These are phyloP conservation scores for Lamprotornis superbus DNA, from an alignment of 2,113 vertebrate genomes.

Conservation along the genomic window DNA sequence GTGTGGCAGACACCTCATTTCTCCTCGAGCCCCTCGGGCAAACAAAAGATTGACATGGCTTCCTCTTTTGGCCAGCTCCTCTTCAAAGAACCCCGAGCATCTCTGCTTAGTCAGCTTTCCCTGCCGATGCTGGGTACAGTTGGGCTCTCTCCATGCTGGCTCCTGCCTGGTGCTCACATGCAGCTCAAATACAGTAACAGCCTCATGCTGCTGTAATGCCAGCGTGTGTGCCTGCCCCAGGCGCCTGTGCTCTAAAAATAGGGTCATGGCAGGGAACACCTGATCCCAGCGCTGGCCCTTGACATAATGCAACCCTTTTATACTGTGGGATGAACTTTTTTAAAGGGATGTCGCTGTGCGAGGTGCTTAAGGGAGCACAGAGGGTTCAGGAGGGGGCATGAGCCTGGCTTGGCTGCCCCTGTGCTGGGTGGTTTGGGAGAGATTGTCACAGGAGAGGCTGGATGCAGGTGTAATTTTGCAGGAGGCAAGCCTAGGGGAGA, in stretches of 20 bases:
- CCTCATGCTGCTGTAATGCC: neutral
- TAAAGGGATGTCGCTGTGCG: rapidly evolving
- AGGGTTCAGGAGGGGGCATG: rapidly evolving
- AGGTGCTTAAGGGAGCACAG: neutral
- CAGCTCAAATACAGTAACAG: neutral
- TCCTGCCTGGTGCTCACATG: neutral
- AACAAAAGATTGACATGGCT: neutral
- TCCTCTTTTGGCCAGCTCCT: neutral
- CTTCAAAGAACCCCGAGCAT: neutral
- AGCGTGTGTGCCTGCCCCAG: neutral
- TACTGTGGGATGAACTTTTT: neutral
- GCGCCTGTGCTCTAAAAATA: neutral
- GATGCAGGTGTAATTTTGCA: neutral
- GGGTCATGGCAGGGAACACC: neutral
- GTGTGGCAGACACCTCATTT: neutral
- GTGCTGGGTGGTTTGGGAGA: neutral
- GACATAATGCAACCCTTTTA: rapidly evolving
- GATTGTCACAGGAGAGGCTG: neutral
- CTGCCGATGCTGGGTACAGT: neutral
- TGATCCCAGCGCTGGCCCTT: neutral
- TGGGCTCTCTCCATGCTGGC: neutral
- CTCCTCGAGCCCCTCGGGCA: neutral
- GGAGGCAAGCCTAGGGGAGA: neutral
- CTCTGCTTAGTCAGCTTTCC: slow-evolving; percentile 7
- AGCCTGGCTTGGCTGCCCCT: neutral